Evolutionary conservation across 2,888 invertebrate species (phyloP).

Genomic region (Pristionchus fissidentatus): DNA sequence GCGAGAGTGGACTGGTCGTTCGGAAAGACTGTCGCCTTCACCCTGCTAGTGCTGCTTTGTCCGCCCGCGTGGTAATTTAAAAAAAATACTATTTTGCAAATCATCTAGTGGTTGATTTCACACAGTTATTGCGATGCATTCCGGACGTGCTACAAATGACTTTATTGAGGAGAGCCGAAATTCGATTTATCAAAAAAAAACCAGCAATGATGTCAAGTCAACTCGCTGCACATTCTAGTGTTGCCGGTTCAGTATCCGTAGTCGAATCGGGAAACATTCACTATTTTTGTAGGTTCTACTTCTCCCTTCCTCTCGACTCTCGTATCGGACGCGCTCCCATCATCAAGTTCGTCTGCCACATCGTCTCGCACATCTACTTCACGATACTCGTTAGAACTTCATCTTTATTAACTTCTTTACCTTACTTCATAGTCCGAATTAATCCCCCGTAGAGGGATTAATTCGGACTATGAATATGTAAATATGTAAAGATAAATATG

Average conservation of each 20-base stretch:
- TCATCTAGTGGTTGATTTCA: too few species aligned
- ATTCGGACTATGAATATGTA: too few species aligned
- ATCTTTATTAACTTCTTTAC: neutral
- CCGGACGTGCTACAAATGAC: too few species aligned
- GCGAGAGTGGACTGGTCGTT: conserved; percentile 96
- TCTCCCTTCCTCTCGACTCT: conserved; percentile 73
- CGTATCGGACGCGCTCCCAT: conserved; percentile 92
- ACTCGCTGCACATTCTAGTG: too few species aligned
- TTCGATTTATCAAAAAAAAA: too few species aligned
- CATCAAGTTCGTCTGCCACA: conserved; percentile 99
- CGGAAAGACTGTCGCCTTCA: conserved; percentile 90
- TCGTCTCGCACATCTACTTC: conserved; percentile 97
- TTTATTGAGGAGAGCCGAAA: too few species aligned
- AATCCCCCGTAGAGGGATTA: neutral
- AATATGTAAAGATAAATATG: too few species aligned
- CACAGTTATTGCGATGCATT: too few species aligned
- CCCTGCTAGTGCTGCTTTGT: conserved; percentile 91
- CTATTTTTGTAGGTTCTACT: conserved; percentile 66
- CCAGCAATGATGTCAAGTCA: too few species aligned
- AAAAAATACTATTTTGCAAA: too few species aligned
- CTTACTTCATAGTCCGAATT: neutral
- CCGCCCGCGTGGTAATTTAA: conserved; percentile 89
- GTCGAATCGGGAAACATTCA: neutral
- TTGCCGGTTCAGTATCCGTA: too few species aligned
- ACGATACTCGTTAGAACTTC: conserved; percentile 83